Base-by-base conservation (phyloP, 2,113 vertebrate genomes). In the Gymnogyps californianus region DNA sequence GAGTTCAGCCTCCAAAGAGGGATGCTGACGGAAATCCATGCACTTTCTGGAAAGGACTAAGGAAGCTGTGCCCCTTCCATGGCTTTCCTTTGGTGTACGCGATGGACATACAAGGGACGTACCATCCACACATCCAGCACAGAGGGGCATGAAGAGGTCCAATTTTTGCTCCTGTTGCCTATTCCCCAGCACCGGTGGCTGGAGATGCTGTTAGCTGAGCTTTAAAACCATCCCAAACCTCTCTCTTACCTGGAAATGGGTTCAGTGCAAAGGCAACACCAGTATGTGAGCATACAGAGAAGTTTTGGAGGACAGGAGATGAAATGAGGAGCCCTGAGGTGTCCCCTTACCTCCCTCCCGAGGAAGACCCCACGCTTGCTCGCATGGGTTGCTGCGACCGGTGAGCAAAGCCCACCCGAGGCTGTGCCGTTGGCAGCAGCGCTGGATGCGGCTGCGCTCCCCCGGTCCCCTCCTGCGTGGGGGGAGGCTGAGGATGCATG, bases 341-440 rank as follows among this genome's bases (percentile, higher is more conserved):
- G 28, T 20, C 13, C 40, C 40, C 32, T 24, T 32, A 8, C 28
- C 16, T 40, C 24, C 22, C 7, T 17, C 13, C 34, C 25, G 32
- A 26, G 46, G 61, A 40, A 61, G 16, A n/a, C 16, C 25, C 40
- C 28, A 21, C 0, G 7, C 16, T 26, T 18, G 24, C 46, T 42
- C 4, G 0, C 13, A 3, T 10, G n/a, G n/a, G 16, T 26, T 52
- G 9, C 72, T 47, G 66, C 2, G 18, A 32, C 2, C 1, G 4
- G 44, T 4, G 34, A 34, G 28, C 66, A 55, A 72, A 66, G 34
- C 24, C 62, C 49, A 36, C 26, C 13, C 1, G 0, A 47, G 38
- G 44, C 31, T 8, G 16, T 8, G 13, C 24, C 9, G 7, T 7
- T 22, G 19, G 34, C 38, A 54, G 49, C 32, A 26, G 32, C 4